Percentiles rank a stretch among this genome's conserved stretches.
phyloP scores from a whole-genome alignment of 2,888 invertebrate species.

The Diploptera punctata region DNA sequence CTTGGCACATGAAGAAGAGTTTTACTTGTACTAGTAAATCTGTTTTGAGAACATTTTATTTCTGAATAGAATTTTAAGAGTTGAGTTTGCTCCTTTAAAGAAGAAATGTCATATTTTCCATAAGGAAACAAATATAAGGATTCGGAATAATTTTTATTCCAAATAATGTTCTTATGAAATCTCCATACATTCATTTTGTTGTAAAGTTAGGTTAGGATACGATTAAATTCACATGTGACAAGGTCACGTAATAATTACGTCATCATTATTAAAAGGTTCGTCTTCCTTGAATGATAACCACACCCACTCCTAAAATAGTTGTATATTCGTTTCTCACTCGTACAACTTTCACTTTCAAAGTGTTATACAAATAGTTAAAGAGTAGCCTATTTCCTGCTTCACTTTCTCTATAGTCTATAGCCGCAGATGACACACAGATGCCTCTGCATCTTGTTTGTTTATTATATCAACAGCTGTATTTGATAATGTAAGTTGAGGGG shows the following conservation, averaged over 20 bases:
- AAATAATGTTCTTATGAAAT: too few species aligned
- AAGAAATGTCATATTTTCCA: too few species aligned
- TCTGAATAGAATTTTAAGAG: too few species aligned
- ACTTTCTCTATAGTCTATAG: slow-evolving; percentile 30
- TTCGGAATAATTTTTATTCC: too few species aligned
- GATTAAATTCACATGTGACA: neutral
- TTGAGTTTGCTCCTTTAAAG: too few species aligned
- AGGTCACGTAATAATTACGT: neutral
- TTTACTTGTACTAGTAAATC: too few species aligned
- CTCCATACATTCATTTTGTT: too few species aligned
- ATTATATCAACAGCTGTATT: neutral
- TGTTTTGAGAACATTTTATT: too few species aligned
- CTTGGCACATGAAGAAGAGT: too few species aligned
- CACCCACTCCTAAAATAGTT: slow-evolving; percentile 5
- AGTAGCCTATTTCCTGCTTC: neutral
- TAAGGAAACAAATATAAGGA: too few species aligned
- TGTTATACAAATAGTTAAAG: neutral
- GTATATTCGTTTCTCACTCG: neutral
- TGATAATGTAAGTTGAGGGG: too few species aligned
- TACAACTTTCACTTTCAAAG: slow-evolving; percentile 11
- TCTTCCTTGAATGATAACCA: neutral
- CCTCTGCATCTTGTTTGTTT: slow-evolving; percentile 4
- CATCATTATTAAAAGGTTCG: neutral
- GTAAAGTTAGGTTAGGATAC: too few species aligned
- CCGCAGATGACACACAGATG: slow-evolving; percentile 3